phyloP scores from a whole-genome alignment of 1,140 invertebrate species.

The Amphibalanus amphitrite region DNA sequence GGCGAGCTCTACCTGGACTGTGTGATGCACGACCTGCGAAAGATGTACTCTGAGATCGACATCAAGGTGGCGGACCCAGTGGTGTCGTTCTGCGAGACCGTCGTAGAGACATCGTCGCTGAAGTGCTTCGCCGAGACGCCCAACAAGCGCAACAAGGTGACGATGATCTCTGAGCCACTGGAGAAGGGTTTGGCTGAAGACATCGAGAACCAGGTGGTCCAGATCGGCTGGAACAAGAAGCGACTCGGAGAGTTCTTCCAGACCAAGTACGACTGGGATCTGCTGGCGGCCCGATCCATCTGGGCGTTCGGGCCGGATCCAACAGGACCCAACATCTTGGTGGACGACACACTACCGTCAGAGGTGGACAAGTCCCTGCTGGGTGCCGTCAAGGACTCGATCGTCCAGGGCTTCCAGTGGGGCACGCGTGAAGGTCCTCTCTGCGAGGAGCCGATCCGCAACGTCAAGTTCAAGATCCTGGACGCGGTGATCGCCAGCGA shows the following conservation, averaged over 20 bases:
- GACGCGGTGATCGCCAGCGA: slow-evolving; percentile 93
- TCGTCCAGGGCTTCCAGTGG: slow-evolving; percentile 97
- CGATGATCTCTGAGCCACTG: slow-evolving; percentile 98
- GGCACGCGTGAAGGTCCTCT: slow-evolving; percentile 96
- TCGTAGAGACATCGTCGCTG: slow-evolving; percentile 94
- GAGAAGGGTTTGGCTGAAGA: slow-evolving; percentile 97
- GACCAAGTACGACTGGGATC: slow-evolving; percentile 99
- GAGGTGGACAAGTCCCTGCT: slow-evolving; percentile 92
- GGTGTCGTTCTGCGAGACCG: slow-evolving; percentile 97
- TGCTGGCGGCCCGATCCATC: slow-evolving; percentile 91
- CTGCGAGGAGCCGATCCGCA: slow-evolving; percentile 97
- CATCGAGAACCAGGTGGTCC: slow-evolving; percentile 94
- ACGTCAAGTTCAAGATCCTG: slow-evolving; percentile 98
- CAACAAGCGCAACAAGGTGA: slow-evolving; percentile 96
- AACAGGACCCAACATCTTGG: slow-evolving; percentile 92
- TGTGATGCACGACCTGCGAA: slow-evolving; percentile 97
- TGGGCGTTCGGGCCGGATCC: slow-evolving; percentile 98
- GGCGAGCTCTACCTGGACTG: slow-evolving; percentile 97
- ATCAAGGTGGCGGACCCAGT: slow-evolving; percentile 96
- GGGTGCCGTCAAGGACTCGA: slow-evolving; percentile 85
- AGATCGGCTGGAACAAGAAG: slow-evolving; percentile 91
- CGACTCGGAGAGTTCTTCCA: slow-evolving; percentile 96
- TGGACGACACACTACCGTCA: slow-evolving; percentile 95
- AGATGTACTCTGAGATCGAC: slow-evolving; percentile 81
- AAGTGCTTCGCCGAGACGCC: slow-evolving; percentile 99